Percentiles rank a stretch among this genome's conserved stretches.
Evolutionary conservation across 2,888 invertebrate genomes (phyloP).

Genomic region (Cephus spinipes): DNA sequence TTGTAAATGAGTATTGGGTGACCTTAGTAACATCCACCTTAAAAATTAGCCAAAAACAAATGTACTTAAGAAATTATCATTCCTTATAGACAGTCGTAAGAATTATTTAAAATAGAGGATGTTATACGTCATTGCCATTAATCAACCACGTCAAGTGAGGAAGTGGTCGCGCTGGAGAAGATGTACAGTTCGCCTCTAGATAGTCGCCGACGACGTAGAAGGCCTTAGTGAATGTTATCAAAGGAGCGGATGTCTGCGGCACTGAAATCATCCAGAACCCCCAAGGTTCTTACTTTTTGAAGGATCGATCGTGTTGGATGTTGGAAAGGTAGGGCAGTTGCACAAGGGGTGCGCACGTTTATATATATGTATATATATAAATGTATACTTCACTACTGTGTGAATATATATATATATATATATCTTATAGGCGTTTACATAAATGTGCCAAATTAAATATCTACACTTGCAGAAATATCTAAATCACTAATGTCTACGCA

Average conservation of each 20-base stretch:
- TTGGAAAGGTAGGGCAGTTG: not conserved
- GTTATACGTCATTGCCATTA: slow-evolving; percentile 77
- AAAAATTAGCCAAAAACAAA: slow-evolving; percentile 10
- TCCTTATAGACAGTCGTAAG: not conserved
- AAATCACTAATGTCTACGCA: slow-evolving; percentile 67
- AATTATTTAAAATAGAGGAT: not conserved
- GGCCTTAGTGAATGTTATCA: slow-evolving; percentile 78
- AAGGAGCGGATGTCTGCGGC: slow-evolving; percentile 77
- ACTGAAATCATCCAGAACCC: slow-evolving; percentile 61
- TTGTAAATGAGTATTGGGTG: slow-evolving; percentile 50
- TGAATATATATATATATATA: not conserved
- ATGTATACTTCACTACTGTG: not conserved
- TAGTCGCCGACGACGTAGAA: slow-evolving; percentile 76
- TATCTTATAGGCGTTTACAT: not conserved
- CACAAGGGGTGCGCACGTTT: not conserved
- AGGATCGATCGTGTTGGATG: not conserved
- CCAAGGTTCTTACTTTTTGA: not conserved
- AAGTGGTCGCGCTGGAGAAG: slow-evolving; percentile 78
- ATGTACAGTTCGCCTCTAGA: slow-evolving; percentile 81
- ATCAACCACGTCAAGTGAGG: slow-evolving; percentile 84
- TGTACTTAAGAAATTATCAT: not conserved
- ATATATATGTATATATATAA: not conserved
- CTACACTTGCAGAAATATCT: not conserved
- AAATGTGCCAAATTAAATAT: not conserved
- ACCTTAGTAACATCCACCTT: slow-evolving; percentile 55